Base-by-base conservation (phyloP, 2,888 invertebrate genomes). In the Mantis religiosa region DNA sequence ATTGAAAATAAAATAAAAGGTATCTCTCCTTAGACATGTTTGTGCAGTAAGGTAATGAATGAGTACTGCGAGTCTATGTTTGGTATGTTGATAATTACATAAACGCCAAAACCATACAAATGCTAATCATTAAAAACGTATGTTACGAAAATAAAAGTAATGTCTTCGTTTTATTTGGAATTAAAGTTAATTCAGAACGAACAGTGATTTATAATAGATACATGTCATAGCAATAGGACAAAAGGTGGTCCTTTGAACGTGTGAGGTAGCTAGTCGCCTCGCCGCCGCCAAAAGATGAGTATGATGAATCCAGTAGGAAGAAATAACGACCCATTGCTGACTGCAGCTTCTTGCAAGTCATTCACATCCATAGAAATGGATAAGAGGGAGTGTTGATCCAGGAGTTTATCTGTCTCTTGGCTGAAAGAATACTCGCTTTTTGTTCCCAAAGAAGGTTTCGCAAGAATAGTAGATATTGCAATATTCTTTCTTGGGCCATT, bases 281-380 rank as follows among this genome's bases (percentile, higher is more conserved):
- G 15, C 20, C 54, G 54, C 54, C 54, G 54, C 54, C 54, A 71
- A 71, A 41, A 71, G 54, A 20, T 4, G 20, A 41, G 54, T 20
- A 25, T 71, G 54, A 71, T 71, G 54, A 20, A 71, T 71, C 54
- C 54, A 71, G 54, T 71, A 71, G 54, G 25, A 54, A 27, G 85
- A 15, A 47, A 54, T 47, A 85, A 85, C 54, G 20, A 41, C 27
- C 41, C 85, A 71, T 85, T 54, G 20, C 54, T n/a, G 54, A 4
- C 85, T 28, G n/a, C 86, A 81, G 54, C 28, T 28, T 86, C 28
- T 28, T 86, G 86, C 86, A 86, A 86, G 86, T 86, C 86, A 86
- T 81, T 85, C 71, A 15, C 8, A 25, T 28, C 86, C 86, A 86
- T 86, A 86, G 81, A 81, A 30, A 86, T 25, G 28, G 25, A 54